Evolutionary conservation across 2,797 vertebrate species (phyloP).

Genomic region (Darevskia mixta): DNA sequence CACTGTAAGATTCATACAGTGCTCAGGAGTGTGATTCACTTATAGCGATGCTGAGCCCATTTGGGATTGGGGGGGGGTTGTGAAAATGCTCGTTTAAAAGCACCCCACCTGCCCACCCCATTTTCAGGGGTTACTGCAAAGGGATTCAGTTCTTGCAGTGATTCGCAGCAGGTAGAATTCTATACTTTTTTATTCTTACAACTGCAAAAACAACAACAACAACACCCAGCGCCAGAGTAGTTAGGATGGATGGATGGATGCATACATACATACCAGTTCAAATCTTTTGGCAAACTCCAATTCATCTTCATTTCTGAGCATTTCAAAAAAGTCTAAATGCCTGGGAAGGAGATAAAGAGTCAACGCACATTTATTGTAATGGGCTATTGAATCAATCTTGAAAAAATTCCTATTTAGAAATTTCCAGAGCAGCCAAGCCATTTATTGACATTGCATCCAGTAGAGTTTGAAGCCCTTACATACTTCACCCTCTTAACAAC

Average conservation of each 20-base stretch:
- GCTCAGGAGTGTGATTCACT: not conserved
- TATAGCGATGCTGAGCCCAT: not conserved
- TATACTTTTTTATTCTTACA: not conserved
- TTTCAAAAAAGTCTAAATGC: slow-evolving; percentile 99
- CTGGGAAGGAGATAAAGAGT: slow-evolving; percentile 72
- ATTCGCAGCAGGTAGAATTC: not conserved
- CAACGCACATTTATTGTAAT: not conserved
- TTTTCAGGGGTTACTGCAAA: not conserved
- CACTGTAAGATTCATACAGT: not conserved
- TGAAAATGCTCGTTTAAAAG: not conserved
- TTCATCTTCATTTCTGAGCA: slow-evolving; percentile 98
- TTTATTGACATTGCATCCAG: not conserved
- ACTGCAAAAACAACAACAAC: not conserved
- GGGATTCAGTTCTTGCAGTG: not conserved
- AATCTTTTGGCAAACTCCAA: slow-evolving; percentile 95
- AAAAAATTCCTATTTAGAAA: not conserved
- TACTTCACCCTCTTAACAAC: not conserved
- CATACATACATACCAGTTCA: slow-evolving; percentile 83
- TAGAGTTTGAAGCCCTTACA: not conserved
- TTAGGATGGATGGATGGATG: not conserved
- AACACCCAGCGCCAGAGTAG: rapidly evolving
- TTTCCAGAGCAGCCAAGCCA: not conserved
- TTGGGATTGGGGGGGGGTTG: not conserved
- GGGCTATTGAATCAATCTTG: not conserved
- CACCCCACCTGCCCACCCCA: not conserved